These are phyloP conservation scores for Lapara coniferarum DNA, from an alignment of 2,888 invertebrate genomes.

Conservation along the genomic window DNA sequence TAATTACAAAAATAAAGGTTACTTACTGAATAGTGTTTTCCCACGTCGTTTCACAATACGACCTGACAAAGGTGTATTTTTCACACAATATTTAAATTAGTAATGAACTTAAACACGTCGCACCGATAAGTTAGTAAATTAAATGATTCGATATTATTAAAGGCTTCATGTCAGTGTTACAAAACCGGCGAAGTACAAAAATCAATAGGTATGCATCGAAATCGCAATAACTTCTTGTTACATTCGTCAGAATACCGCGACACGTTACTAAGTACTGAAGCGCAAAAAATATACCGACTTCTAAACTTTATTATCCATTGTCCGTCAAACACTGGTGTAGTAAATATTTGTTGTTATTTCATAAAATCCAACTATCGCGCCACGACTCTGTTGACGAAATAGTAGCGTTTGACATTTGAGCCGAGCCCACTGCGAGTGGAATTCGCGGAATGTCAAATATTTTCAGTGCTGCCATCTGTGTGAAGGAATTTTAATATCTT, in stretches of 20 bases:
- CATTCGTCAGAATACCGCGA: slow-evolving; percentile 62
- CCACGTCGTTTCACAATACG: slow-evolving; percentile 64
- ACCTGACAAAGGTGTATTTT: slow-evolving; percentile 47
- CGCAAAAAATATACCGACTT: slow-evolving; percentile 65
- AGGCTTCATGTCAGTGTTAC: slow-evolving; percentile 71
- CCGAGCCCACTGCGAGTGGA: slow-evolving; percentile 87
- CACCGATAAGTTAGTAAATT: slow-evolving; percentile 36
- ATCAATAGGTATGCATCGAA: slow-evolving; percentile 71
- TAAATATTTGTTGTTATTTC: slow-evolving; percentile 78
- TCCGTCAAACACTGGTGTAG: slow-evolving; percentile 67
- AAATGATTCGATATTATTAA: slow-evolving; percentile 53
- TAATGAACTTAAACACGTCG: slow-evolving; percentile 38
- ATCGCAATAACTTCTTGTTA: slow-evolving; percentile 63
- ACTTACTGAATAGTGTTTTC: slow-evolving; percentile 65
- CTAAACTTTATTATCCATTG: slow-evolving; percentile 74
- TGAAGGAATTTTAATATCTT: slow-evolving; percentile 72
- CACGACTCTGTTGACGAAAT: slow-evolving; percentile 84
- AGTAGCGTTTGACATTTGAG: slow-evolving; percentile 88
- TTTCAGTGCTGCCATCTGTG: slow-evolving; percentile 86
- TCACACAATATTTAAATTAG: slow-evolving; percentile 46
- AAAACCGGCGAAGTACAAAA: slow-evolving; percentile 78
- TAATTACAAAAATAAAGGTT: slow-evolving; percentile 26
- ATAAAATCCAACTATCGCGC: slow-evolving; percentile 82
- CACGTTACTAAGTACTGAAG: slow-evolving; percentile 59
- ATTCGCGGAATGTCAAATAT: slow-evolving; percentile 87